Base-by-base conservation (phyloP, 2,797 vertebrate genomes). In the Australoheros facetus region DNA sequence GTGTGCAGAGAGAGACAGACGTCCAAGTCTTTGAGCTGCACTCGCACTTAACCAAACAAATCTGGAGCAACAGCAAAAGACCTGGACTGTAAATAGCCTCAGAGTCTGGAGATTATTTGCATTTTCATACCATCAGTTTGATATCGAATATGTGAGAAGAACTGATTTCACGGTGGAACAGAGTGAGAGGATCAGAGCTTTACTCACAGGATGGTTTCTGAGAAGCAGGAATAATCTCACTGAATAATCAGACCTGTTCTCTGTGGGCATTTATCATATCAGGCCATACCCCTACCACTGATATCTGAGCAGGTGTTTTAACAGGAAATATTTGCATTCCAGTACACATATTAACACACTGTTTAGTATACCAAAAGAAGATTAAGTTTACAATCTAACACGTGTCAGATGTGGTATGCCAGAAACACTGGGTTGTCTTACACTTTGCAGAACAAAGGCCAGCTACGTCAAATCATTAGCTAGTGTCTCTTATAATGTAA, bases 81-180 rank as follows among this genome's bases (percentile, higher is more conserved):
- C 48, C 87, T 57, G 79, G 56, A 73, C 77, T 48, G 70, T 32
- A 76, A 87, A 83, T 55, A 78, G 80, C 79, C 77, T 72, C 1
- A 3, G 71, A 82, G 75, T 75, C 53, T 7, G 71, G 70, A 81
- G 84, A 87, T 87, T 77, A 77, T 86, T 57, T 71, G 56, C 54
- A 37, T 39, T 57, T 78, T 59, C 73, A 75, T 62, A 75, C 32
- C 17, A 10, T 79, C 58, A 17, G 26, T 86, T 78, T 73, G 45
- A 74, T 57, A 28, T 77, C 3, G 73, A 56, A 28, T 10, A 56
- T 60, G 71, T 80, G 76, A 70, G 79, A 1, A 39, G 77, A 62
- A 58, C 39, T 19, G 23, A 80, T 82, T 73, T 87, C 79, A 78
- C 2, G 39, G 69, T 17, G 62, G 66, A 53, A 51, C 48, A 9